Base-by-base conservation (phyloP, 2,113 vertebrate genomes). In the Dinomys branickii region DNA sequence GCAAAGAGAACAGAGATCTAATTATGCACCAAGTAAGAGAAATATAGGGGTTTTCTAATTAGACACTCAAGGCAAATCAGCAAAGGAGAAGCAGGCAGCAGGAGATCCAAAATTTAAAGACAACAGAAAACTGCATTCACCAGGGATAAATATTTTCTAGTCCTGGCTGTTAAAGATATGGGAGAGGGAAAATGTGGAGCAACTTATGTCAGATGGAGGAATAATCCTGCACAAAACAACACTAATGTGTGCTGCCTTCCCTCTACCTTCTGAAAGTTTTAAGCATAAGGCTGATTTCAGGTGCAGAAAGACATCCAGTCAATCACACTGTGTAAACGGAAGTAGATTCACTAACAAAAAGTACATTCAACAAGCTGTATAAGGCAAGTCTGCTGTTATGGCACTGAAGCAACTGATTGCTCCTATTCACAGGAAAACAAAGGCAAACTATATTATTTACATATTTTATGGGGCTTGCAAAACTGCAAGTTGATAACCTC, bases 21-120 rank as follows among this genome's bases (percentile, higher is more conserved):
- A 85, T 92, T 73, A 78, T 54, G 0, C 83, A 35, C 14, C 59
- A 95, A 85, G n/a, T 9, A 69, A 86, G 56, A 33, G 73, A 56
- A 92, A 86, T n/a, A 75, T 63, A 81, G 71, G 71, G 33, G 65
- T n/a, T 95, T 96, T 95, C 86, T 75, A 85, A n/a, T 77, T 94
- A 85, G 61, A 86, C 1, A 61, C 30, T 47, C 41, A 86, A 96
- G 11, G 65, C 26, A 69, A 78, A 84, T 58, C 17, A 89, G 73
- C 65, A 81, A 69, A 87, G 19, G 35, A 59, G 14, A 86, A 10
- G 12, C 7, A 14, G 88, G 11, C 58, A 59, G 0, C 1, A 33
- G 17, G 20, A 20, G 0, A 88, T 90, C 26, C 50, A 75, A 95
- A 82, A 88, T 86, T 96, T 16, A 94, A 94, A 69, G 56, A 78